phyloP scores from a whole-genome alignment of 2,888 invertebrate species.

The Pammene aurita region DNA sequence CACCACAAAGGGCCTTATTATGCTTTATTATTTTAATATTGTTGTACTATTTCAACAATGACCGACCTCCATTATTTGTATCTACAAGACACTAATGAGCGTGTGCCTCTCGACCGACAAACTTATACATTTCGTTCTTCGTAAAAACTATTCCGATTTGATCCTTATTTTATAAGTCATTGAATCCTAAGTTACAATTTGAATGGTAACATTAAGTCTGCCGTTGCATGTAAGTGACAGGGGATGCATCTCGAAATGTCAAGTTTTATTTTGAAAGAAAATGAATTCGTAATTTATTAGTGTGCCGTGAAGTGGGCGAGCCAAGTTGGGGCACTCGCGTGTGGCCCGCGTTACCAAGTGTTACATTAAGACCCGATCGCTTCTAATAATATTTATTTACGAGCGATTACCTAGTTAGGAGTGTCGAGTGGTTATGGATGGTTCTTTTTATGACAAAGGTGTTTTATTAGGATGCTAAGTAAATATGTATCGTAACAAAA shows the following conservation, averaged over 20 bases:
- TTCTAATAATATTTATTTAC: constrained; percentile 41
- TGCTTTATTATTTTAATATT: constrained; percentile 79
- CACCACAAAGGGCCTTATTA: constrained; percentile 72
- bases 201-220: constrained; percentile 42
- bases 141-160: constrained; percentile 9
- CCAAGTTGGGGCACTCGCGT: constrained; percentile 58
- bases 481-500: constrained; percentile 1
- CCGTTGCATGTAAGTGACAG: constrained; percentile 68
- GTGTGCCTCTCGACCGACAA: constrained; percentile 70
- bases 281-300: constrained; percentile 76
- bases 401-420: constrained; percentile 40
- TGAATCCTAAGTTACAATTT: background rate
- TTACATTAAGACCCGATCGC: constrained; percentile 62
- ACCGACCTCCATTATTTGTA: constrained; percentile 63
- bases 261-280: constrained; percentile 74
- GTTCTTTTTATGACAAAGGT: constrained; percentile 4
- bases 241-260: constrained; percentile 75
- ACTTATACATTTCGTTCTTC: constrained; percentile 37
- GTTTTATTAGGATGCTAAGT: constrained; percentile 20
- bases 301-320: constrained; percentile 58
- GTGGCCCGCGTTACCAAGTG: constrained; percentile 59
- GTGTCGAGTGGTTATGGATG: constrained; percentile 16
- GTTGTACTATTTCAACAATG: constrained; percentile 73
- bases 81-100: constrained; percentile 78
- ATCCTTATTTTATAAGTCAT: constrained; percentile 8